Evolutionary conservation across 2,113 vertebrate genomes (phyloP).

Genomic region (Crotalus horridus): DNA sequence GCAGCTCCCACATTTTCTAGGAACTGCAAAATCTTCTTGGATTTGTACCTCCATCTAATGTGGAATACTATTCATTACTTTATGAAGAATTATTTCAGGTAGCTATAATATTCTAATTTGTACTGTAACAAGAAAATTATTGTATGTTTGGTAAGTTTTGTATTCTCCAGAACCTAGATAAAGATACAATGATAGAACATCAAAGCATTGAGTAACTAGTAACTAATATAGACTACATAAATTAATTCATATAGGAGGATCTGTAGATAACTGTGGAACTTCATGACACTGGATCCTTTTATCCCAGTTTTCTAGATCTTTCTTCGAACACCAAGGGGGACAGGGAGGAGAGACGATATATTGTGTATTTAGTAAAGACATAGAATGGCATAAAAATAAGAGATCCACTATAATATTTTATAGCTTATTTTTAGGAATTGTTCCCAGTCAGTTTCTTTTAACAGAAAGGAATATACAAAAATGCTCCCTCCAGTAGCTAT

Average conservation of each 20-base stretch:
- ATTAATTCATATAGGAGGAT: not conserved
- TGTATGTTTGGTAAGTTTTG: not conserved
- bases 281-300: not conserved
- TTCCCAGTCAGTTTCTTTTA: not conserved
- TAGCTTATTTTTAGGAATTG: not conserved
- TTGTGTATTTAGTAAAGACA: not conserved
- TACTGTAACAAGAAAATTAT: not conserved
- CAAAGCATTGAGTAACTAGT: not conserved
- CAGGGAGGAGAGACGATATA: not conserved
- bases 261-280: not conserved
- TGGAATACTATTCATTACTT: not conserved
- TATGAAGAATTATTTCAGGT: not conserved
- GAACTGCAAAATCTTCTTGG: not conserved
- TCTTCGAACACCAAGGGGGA: not conserved
- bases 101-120: not conserved
- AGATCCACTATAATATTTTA: not conserved
- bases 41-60: not conserved
- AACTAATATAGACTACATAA: not conserved
- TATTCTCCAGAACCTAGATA: not conserved
- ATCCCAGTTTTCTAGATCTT: not conserved
- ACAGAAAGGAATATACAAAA: not conserved
- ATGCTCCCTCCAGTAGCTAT: not conserved
- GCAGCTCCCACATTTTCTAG: not conserved
- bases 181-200: not conserved
- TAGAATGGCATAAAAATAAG: not conserved